phyloP scores from a whole-genome alignment of 2,797 vertebrate genomes.

The Botia kubotai region DNA sequence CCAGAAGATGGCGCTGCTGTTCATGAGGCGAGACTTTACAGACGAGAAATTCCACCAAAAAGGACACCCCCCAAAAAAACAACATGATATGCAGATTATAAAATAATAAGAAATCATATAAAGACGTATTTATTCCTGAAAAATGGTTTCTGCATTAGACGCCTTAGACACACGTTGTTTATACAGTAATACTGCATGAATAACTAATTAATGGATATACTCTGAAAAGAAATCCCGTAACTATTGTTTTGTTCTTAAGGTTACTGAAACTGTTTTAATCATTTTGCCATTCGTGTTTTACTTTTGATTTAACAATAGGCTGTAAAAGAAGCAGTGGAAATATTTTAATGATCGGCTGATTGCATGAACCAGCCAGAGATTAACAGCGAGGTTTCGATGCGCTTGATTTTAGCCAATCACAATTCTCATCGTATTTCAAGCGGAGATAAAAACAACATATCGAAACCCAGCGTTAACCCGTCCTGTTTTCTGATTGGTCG shows the following conservation, averaged over 20 bases:
- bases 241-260: neutral
- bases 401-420: slow-evolving; percentile 42
- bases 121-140: neutral
- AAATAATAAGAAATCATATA: neutral
- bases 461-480: neutral
- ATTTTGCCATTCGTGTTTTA: neutral
- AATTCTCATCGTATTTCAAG: slow-evolving; percentile 6
- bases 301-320: slow-evolving; percentile 1
- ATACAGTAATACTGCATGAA: neutral
- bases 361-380: slow-evolving; percentile 3
- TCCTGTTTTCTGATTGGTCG: slow-evolving; percentile 47
- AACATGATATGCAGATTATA: neutral
- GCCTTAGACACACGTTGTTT: neutral
- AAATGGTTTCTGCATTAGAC: neutral
- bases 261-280: neutral
- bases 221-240: neutral
- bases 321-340: slow-evolving; percentile 14
- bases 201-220: neutral
- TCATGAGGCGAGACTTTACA: neutral
- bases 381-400: slow-evolving; percentile 8
- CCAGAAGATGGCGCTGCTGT: slow-evolving; percentile 38
- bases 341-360: slow-evolving; percentile 37
- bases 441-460: slow-evolving; percentile 23
- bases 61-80: neutral
- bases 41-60: neutral